Conservation (phyloP, 1,140 invertebrate genomes). For the Drosophila sucinea region DNA sequence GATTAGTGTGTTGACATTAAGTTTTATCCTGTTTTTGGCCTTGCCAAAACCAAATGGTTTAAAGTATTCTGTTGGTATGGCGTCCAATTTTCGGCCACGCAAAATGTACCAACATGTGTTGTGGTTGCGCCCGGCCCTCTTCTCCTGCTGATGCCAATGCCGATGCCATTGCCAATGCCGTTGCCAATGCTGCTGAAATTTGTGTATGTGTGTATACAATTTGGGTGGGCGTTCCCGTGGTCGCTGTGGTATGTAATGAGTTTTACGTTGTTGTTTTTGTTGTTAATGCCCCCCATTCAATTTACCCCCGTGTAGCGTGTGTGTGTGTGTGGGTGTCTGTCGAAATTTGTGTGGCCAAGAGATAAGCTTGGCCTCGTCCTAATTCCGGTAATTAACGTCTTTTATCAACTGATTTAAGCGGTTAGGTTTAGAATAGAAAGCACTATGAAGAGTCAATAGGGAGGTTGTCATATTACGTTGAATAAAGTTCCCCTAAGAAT, state of each 20-base stretch:
- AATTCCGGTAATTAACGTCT: slow-evolving; percentile 74
- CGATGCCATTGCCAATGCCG: neutral
- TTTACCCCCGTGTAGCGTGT: slow-evolving; percentile 1
- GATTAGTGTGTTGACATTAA: slow-evolving; percentile 74
- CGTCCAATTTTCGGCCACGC: slow-evolving; percentile 14
- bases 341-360: slow-evolving; percentile 67
- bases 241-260: slow-evolving; percentile 74
- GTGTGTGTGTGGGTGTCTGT: neutral
- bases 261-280: slow-evolving; percentile 63
- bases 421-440: neutral
- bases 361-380: slow-evolving; percentile 38
- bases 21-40: slow-evolving; percentile 44
- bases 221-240: slow-evolving; percentile 24
- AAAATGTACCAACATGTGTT: slow-evolving; percentile 12
- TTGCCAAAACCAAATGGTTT: slow-evolving; percentile 39
- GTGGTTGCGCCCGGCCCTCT: neutral
- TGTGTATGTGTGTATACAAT: slow-evolving; percentile 4
- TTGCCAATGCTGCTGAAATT: neutral
- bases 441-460: neutral
- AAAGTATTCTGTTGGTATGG: slow-evolving; percentile 29
- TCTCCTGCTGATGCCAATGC: neutral
- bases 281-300: slow-evolving; percentile 13
- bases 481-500: neutral
- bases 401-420: slow-evolving; percentile 65
- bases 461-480: neutral